phyloP scores from a whole-genome alignment of 2,888 invertebrate genomes.

The Arctia plantaginis region DNA sequence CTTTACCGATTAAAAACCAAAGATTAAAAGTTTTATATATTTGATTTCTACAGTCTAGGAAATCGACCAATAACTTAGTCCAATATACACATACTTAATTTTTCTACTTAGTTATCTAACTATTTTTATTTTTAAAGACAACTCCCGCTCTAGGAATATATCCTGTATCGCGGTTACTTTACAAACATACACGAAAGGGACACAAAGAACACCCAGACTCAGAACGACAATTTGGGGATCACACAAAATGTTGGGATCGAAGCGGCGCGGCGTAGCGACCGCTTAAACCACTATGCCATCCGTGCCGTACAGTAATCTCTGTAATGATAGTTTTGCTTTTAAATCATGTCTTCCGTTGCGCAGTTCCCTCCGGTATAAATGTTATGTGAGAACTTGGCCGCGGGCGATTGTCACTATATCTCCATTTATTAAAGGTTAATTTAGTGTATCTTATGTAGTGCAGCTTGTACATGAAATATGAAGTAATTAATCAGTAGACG shows the following conservation, averaged over 20 bases:
- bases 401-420: constrained; percentile 60
- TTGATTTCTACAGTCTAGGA: background rate
- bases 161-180: no score
- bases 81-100: background rate
- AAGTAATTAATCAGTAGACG: no score
- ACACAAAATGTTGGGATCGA: no score
- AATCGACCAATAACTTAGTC: background rate
- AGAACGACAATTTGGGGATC: no score
- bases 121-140: no score
- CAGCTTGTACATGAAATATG: background rate
- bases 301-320: constrained; percentile 28
- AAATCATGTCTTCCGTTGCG: constrained; percentile 50
- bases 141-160: no score
- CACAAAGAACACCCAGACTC: no score
- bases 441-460: background rate
- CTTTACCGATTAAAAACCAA: background rate
- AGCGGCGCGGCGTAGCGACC: no score
- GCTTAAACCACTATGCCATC: no score
- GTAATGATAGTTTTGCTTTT: constrained; percentile 40
- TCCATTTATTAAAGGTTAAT: constrained; percentile 7
- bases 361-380: constrained; percentile 50
- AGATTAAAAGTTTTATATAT: background rate
- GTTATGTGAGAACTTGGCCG: constrained; percentile 59
- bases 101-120: no score
- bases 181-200: no score